Evolutionary conservation across 2,113 vertebrate species (phyloP).

Genomic region (Istiophorus platypterus): DNA sequence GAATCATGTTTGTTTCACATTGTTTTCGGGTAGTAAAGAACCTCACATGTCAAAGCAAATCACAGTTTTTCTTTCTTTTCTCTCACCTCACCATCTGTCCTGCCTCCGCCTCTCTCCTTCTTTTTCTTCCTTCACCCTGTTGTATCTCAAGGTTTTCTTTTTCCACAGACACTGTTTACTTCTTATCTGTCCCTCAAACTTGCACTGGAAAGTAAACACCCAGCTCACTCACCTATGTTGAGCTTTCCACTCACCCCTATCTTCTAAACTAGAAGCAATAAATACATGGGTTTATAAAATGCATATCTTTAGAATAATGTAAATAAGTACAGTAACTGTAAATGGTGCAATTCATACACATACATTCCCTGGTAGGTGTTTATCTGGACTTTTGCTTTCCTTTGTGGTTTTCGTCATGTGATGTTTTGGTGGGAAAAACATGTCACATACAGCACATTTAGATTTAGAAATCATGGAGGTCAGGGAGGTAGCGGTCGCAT

Average conservation of each 20-base stretch:
- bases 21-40: neutral
- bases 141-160: slow-evolving; percentile 84
- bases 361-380: slow-evolving; percentile 23
- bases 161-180: slow-evolving; percentile 85
- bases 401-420: slow-evolving; percentile 61
- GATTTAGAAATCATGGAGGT: slow-evolving; percentile 13
- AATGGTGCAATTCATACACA: slow-evolving; percentile 42
- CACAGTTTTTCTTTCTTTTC: neutral
- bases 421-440: slow-evolving; percentile 27
- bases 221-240: slow-evolving; percentile 89
- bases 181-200: slow-evolving; percentile 90
- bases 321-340: slow-evolving; percentile 52
- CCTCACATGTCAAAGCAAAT: neutral
- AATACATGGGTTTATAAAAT: slow-evolving; percentile 62
- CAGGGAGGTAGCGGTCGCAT: neutral
- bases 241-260: slow-evolving; percentile 87
- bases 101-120: too few species aligned
- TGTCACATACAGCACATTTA: neutral
- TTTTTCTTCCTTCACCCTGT: slow-evolving; percentile 79
- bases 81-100: too few species aligned
- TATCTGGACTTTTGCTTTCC: slow-evolving; percentile 53
- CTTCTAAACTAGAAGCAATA: slow-evolving; percentile 81
- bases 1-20: neutral
- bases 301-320: slow-evolving; percentile 60
- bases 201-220: slow-evolving; percentile 89